Evolutionary conservation across 2,797 vertebrate species (phyloP).

Genomic region (Microctenopoma stevenorrisi): DNA sequence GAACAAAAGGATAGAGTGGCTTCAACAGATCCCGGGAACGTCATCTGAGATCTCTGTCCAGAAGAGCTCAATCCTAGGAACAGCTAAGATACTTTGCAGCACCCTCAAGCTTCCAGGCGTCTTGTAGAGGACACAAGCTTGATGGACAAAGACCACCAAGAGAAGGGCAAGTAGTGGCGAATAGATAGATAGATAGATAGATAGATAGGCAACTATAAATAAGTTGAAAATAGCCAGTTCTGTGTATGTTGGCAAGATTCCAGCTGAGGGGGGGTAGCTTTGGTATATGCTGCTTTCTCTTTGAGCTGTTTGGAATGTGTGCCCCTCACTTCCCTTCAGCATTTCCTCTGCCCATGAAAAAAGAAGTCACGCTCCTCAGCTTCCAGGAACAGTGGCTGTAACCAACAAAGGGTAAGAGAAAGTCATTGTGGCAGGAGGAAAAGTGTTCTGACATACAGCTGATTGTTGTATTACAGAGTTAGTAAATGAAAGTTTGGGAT

Average conservation of each 20-base stretch:
- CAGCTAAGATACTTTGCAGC: no score
- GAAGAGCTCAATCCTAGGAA: no score
- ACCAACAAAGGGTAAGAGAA: constrained; percentile 23
- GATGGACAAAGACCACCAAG: no score
- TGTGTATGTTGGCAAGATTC: constrained; percentile 6
- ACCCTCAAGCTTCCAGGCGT: no score
- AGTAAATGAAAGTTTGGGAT: constrained; percentile 39
- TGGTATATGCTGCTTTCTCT: constrained; percentile 13
- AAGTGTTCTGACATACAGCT: constrained; percentile 31
- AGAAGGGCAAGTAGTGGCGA: no score
- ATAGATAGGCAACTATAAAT: no score
- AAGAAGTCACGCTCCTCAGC: constrained; percentile 25
- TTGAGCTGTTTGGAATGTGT: constrained; percentile 34
- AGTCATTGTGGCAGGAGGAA: constrained; percentile 39
- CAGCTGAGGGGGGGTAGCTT: constrained; percentile 11
- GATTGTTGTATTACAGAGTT: constrained; percentile 5
- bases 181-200: no score
- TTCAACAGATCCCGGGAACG: no score
- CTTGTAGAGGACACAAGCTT: no score
- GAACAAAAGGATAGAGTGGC: no score
- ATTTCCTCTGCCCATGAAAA: constrained; percentile 51
- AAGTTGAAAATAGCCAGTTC: background rate
- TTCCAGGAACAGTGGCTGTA: constrained; percentile 42
- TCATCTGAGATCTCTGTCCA: no score
- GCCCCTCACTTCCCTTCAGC: constrained; percentile 1